phyloP scores from a whole-genome alignment of 2,113 vertebrate genomes.

The Oryzias melastigma region DNA sequence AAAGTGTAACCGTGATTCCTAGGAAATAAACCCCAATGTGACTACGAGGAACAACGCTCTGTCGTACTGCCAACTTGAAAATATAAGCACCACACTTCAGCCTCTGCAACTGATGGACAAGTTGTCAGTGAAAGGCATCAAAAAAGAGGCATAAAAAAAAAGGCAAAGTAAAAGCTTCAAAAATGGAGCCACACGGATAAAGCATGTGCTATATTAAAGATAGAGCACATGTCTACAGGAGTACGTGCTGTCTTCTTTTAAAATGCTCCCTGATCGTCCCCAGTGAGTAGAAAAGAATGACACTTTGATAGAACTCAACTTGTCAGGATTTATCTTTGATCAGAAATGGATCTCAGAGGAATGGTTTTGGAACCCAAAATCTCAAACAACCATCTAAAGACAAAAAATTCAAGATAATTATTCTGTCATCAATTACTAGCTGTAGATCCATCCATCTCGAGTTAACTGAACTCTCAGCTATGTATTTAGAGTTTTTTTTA shows the following conservation, averaged over 20 bases:
- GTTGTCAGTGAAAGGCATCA: conserved; percentile 27
- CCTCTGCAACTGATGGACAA: conserved; percentile 36
- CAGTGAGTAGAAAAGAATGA: conserved; percentile 29
- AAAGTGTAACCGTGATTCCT: conserved; percentile 1
- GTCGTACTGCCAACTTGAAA: conserved; percentile 40
- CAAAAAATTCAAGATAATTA: conserved; percentile 19
- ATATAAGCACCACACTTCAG: conserved; percentile 16
- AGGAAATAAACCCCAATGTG: conserved; percentile 28
- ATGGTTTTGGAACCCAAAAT: conserved; percentile 35
- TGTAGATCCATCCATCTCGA: conserved; percentile 9
- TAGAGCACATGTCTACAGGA: conserved; percentile 1
- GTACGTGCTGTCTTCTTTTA: not conserved
- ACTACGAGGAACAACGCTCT: conserved; percentile 5
- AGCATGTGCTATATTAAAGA: conserved; percentile 4
- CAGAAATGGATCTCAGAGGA: conserved; percentile 26
- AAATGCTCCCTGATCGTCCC: conserved; percentile 20
- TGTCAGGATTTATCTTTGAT: conserved; percentile 31
- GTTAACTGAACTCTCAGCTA: not conserved
- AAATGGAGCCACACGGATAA: not conserved
- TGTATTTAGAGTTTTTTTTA: conserved; percentile 1
- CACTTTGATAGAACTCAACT: conserved; percentile 38
- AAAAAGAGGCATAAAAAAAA: conserved; percentile 15
- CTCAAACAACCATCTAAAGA: conserved; percentile 33
- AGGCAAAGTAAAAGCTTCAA: not conserved
- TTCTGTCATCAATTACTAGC: conserved; percentile 29